These are phyloP conservation scores for Bugula neritina DNA, from an alignment of 2,888 invertebrate species.

Conservation along the genomic window DNA sequence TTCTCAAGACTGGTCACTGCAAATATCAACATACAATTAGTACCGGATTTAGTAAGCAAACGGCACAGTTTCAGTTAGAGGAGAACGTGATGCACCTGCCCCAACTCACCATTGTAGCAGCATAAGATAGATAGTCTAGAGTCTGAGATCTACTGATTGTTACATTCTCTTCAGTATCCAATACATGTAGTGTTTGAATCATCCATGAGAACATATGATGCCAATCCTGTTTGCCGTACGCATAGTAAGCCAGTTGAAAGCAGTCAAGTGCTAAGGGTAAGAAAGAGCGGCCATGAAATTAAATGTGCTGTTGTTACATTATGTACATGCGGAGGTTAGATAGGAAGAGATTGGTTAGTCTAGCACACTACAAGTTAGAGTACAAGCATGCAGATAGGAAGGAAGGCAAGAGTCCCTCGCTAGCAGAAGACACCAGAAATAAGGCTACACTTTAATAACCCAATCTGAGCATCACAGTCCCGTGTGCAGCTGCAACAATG, in stretches of 20 bases:
- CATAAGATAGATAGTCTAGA: slow-evolving; percentile 41
- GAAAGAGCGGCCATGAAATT: neutral
- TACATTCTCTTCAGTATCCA: slow-evolving; percentile 34
- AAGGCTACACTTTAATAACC: neutral
- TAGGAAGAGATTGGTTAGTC: neutral
- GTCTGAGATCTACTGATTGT: slow-evolving; percentile 35
- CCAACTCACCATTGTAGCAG: slow-evolving; percentile 30
- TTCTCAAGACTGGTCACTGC: no score
- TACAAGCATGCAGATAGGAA: neutral
- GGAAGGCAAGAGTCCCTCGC: neutral
- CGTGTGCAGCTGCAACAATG: neutral
- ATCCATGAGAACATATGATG: slow-evolving; percentile 91
- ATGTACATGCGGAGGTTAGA: no score
- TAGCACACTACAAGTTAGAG: neutral
- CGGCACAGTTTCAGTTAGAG: no score
- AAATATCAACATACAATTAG: no score
- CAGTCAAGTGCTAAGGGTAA: slow-evolving; percentile 73
- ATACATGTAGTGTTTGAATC: slow-evolving; percentile 71
- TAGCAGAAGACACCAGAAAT: neutral
- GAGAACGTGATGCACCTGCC: neutral
- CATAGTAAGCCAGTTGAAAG: slow-evolving; percentile 85
- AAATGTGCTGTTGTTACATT: no score
- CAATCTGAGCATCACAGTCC: neutral
- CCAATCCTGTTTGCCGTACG: slow-evolving; percentile 84
- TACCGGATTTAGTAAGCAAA: no score